Conservation (phyloP, 2,888 invertebrate species). For the Drosophila nigritarsus region DNA sequence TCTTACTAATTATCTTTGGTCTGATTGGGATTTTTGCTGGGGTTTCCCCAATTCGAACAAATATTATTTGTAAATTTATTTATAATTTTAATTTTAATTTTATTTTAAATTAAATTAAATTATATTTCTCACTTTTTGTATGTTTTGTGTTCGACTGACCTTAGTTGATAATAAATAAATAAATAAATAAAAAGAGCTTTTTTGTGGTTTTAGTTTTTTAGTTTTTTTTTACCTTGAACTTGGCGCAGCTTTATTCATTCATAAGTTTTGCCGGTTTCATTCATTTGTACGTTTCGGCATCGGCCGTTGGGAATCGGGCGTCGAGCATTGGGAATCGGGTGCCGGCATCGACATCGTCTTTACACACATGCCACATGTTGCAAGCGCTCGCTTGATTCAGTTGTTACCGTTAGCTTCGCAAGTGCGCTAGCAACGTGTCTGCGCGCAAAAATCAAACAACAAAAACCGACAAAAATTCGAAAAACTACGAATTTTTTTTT, state of each 20-base stretch:
- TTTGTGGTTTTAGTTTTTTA: slow-evolving; percentile 26
- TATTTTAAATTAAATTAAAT: too few species aligned
- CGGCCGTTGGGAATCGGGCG: slow-evolving; percentile 7
- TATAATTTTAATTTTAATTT: too few species aligned
- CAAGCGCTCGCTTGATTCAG: slow-evolving; percentile 62
- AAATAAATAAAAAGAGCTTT: slow-evolving; percentile 18
- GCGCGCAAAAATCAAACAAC: slow-evolving; percentile 35
- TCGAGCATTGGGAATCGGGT: slow-evolving; percentile 10
- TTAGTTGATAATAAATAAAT: too few species aligned
- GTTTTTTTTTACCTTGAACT: slow-evolving; percentile 55
- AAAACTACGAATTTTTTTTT: neutral
- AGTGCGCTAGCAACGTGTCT: slow-evolving; percentile 56
- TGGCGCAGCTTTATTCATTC: slow-evolving; percentile 66
- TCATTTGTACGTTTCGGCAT: slow-evolving; percentile 30
- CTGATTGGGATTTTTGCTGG: too few species aligned
- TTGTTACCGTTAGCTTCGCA: slow-evolving; percentile 72
- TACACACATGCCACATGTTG: slow-evolving; percentile 68
- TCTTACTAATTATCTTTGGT: too few species aligned
- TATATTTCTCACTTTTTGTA: too few species aligned
- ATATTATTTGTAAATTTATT: too few species aligned
- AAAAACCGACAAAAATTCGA: neutral
- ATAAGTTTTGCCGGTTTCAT: slow-evolving; percentile 40
- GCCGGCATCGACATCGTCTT: slow-evolving; percentile 27
- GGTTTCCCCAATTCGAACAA: fast-evolving
- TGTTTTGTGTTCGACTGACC: too few species aligned